Percentiles rank a stretch among this genome's conserved stretches.
Conservation (phyloP, 2,797 vertebrate genomes). For the Acanthurus tractus region DNA sequence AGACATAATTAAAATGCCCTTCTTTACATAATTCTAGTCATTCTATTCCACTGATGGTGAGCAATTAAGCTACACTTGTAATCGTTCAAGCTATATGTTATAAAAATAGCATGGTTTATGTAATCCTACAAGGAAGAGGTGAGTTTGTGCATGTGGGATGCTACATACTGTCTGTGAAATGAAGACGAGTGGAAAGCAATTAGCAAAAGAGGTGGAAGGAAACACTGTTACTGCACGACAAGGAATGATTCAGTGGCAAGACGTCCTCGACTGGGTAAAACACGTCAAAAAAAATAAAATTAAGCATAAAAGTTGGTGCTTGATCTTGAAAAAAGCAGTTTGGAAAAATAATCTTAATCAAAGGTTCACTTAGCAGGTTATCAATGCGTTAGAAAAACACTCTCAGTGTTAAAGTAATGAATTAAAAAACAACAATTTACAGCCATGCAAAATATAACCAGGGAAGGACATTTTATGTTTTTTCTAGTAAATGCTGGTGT, state of each 20-base stretch:
- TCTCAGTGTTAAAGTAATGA: not conserved
- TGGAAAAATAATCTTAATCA: not conserved
- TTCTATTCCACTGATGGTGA: not conserved
- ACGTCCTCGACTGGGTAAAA: not conserved
- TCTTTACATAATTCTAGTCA: not conserved
- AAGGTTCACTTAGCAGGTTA: not conserved
- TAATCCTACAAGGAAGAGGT: constrained; percentile 9
- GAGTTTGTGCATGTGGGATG: constrained; percentile 15
- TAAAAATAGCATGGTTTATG: constrained; percentile 32
- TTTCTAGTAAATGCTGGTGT: too few species aligned
- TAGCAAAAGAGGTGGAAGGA: constrained; percentile 30
- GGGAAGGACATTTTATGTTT: too few species aligned
- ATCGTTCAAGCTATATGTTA: constrained; percentile 19
- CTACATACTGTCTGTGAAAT: constrained; percentile 38
- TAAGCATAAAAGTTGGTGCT: not conserved
- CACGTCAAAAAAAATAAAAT: not conserved
- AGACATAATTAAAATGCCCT: not conserved
- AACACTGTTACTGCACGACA: constrained; percentile 22
- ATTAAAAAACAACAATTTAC: not conserved
- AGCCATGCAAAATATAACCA: not conserved
- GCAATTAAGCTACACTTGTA: not conserved
- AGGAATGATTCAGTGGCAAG: constrained; percentile 9
- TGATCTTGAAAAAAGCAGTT: not conserved
- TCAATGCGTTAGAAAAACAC: not conserved
- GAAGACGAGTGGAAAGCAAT: constrained; percentile 46